Evolutionary conservation across 92 coral and sea anemone species (phyloP).

Genomic region (Heteractis magnifica): DNA sequence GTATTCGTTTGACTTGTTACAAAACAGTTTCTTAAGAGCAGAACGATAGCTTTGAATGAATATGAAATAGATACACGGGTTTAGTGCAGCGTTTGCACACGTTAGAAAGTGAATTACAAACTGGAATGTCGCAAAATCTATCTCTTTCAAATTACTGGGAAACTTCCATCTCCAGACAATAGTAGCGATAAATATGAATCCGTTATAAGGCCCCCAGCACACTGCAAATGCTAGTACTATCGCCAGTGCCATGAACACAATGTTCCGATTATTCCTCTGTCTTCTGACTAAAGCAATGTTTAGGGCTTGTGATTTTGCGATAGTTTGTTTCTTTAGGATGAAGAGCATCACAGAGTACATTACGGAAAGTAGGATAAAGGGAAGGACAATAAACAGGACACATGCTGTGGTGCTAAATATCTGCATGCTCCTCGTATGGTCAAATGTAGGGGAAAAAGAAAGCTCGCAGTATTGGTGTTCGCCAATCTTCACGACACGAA

Average conservation of each 20-base stretch:
- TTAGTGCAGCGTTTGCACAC: slow-evolving; percentile 29
- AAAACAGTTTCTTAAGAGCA: slow-evolving; percentile 24
- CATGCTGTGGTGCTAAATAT: slow-evolving; percentile 29
- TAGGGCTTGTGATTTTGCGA: slow-evolving; percentile 7
- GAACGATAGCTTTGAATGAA: slow-evolving; percentile 41
- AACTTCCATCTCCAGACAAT: slow-evolving; percentile 33
- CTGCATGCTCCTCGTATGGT: slow-evolving; percentile 20
- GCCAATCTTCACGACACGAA: background rate
- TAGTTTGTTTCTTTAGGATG: slow-evolving; percentile 29
- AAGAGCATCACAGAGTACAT: slow-evolving; percentile 35
- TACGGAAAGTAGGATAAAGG: slow-evolving; percentile 30
- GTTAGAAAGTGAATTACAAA: slow-evolving; percentile 24
- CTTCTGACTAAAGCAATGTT: background rate
- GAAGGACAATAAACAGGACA: slow-evolving; percentile 28
- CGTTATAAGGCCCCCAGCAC: slow-evolving; percentile 50
- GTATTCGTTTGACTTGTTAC: slow-evolving; percentile 9
- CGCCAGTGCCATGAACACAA: slow-evolving; percentile 41
- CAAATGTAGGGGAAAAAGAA: slow-evolving; percentile 15
- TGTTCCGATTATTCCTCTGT: slow-evolving; percentile 35
- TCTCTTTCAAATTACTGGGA: background rate
- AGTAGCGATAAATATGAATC: slow-evolving; percentile 24
- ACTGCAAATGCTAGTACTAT: slow-evolving; percentile 31
- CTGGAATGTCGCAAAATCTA: slow-evolving; percentile 8
- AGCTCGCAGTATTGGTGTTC: slow-evolving; percentile 22
- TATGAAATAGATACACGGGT: slow-evolving; percentile 35